These are phyloP conservation scores for Lophius piscatorius DNA, from an alignment of 2,113 vertebrate species.

Conservation along the genomic window DNA sequence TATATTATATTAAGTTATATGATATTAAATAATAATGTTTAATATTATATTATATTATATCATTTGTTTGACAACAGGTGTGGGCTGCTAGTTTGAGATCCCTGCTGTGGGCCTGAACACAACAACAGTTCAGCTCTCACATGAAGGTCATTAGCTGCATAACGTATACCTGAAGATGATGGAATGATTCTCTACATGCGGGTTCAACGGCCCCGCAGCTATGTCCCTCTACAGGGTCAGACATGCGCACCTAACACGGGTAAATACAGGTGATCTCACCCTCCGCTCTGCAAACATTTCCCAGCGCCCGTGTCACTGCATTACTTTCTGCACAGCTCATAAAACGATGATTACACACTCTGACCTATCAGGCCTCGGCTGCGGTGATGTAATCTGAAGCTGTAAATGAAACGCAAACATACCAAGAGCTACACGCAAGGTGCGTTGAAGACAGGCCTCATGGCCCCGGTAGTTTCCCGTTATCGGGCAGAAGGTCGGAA, in stretches of 20 bases:
- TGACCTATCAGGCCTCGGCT: constrained; percentile 44
- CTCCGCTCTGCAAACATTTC: constrained; percentile 58
- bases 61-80: too few relatives aligned
- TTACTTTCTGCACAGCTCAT: constrained; percentile 52
- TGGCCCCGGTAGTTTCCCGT: constrained; percentile 7
- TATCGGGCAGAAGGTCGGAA: neutral
- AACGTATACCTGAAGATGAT: neutral
- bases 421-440: constrained; percentile 21
- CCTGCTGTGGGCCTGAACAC: too few relatives aligned
- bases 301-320: constrained; percentile 36
- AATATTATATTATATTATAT: too few relatives aligned
- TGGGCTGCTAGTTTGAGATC: too few relatives aligned
- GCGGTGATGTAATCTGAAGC: constrained; percentile 61
- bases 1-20: too few relatives aligned
- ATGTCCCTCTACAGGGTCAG: constrained; percentile 20
- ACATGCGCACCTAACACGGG: constrained; percentile 2
- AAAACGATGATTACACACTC: constrained; percentile 60
- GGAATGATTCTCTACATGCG: neutral
- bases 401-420: constrained; percentile 61
- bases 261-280: constrained; percentile 32
- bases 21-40: too few relatives aligned
- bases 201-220: neutral
- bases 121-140: too few relatives aligned
- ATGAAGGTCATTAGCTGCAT: too few relatives aligned
- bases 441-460: constrained; percentile 17